These are phyloP conservation scores for Aptenodytes patagonicus DNA, from an alignment of 2,113 vertebrate species.

Conservation along the genomic window DNA sequence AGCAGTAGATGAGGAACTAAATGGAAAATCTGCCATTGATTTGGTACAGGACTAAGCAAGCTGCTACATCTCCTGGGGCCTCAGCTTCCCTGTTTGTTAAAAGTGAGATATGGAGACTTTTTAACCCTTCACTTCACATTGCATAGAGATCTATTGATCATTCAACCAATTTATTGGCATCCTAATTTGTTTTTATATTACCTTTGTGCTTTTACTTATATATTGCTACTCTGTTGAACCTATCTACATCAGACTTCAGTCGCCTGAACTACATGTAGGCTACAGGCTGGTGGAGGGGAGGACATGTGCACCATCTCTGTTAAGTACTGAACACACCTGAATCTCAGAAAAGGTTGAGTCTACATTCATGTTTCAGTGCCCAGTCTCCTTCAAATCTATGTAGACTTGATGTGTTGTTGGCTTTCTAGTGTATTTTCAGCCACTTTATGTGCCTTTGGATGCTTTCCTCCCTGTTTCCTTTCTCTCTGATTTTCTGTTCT, in stretches of 20 bases:
- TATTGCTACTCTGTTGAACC: not conserved
- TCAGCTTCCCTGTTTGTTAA: not conserved
- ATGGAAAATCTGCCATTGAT: not conserved
- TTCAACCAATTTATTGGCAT: not conserved
- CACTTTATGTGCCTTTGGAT: not conserved
- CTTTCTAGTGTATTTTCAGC: not conserved
- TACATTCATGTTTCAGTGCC: not conserved
- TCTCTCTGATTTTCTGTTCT: not conserved
- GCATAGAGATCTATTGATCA: not conserved
- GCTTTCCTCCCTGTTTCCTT: not conserved
- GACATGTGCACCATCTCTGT: not conserved
- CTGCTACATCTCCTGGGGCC: not conserved
- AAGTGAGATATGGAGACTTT: not conserved
- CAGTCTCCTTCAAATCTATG: not conserved
- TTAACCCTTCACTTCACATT: not conserved
- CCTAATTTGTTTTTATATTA: not conserved
- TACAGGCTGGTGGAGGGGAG: not conserved
- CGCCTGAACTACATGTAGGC: not conserved
- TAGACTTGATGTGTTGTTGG: not conserved
- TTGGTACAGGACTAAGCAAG: not conserved
- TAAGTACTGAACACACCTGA: not conserved
- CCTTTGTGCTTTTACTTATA: not conserved
- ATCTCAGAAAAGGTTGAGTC: not conserved
- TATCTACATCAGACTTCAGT: not conserved
- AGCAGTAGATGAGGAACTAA: not conserved